phyloP scores from a whole-genome alignment of 1,140 invertebrate species.

The Helicorthomorpha holstii region DNA sequence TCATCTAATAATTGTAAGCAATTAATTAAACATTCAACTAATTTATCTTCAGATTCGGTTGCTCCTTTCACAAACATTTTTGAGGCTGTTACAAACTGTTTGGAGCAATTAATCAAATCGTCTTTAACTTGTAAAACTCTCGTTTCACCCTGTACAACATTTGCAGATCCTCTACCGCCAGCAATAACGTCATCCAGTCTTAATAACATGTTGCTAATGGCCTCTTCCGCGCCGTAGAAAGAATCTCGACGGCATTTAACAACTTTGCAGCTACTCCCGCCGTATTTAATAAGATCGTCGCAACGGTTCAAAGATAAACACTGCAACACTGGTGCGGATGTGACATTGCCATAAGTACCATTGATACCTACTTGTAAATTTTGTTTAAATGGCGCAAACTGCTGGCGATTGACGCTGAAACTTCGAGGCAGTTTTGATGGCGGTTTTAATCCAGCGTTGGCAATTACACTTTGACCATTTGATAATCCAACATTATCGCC shows the following conservation, averaged over 20 bases:
- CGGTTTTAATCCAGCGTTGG: too few relatives aligned
- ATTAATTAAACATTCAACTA: slow-evolving; percentile 43
- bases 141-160: not conserved
- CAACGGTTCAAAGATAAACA: too few relatives aligned
- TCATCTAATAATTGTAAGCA: slow-evolving; percentile 46
- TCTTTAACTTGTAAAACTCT: slow-evolving; percentile 37
- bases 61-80: slow-evolving; percentile 64
- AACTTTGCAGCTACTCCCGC: too few relatives aligned
- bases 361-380: too few relatives aligned
- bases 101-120: slow-evolving; percentile 54
- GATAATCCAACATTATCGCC: too few relatives aligned
- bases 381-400: too few relatives aligned
- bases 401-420: too few relatives aligned
- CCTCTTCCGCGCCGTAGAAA: slow-evolving; percentile 33
- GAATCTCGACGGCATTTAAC: not conserved
- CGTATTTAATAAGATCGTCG: too few relatives aligned
- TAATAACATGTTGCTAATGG: slow-evolving; percentile 41
- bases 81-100: slow-evolving; percentile 62
- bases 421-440: too few relatives aligned
- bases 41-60: slow-evolving; percentile 37
- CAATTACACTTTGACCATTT: too few relatives aligned
- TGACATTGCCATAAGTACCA: too few relatives aligned
- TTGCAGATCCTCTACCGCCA: not conserved
- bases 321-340: too few relatives aligned
- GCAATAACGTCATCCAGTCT: slow-evolving; percentile 47